These are phyloP conservation scores for Diploptera punctata DNA, from an alignment of 2,888 invertebrate species.

Conservation along the genomic window DNA sequence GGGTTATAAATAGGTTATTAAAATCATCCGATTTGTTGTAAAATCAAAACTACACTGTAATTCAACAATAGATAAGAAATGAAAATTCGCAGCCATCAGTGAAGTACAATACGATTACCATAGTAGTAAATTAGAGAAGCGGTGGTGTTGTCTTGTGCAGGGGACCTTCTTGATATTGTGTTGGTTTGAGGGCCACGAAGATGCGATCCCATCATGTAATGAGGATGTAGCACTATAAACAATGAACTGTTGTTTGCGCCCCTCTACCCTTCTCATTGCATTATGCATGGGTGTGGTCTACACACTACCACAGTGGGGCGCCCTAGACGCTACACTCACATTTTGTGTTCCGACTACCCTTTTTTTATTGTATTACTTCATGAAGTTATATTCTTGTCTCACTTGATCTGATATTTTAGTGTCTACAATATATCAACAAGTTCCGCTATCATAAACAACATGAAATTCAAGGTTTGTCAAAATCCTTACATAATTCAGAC, in stretches of 20 bases:
- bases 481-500: no score
- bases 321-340: not conserved
- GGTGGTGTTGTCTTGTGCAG: not conserved
- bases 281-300: slow-evolving; percentile 34
- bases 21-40: no score
- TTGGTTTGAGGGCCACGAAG: slow-evolving; percentile 9
- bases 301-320: not conserved
- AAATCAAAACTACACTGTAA: no score
- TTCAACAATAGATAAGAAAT: no score
- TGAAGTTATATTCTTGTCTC: slow-evolving; percentile 9
- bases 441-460: no score
- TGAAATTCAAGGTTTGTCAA: no score
- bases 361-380: slow-evolving; percentile 14
- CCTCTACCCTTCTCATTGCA: slow-evolving; percentile 12
- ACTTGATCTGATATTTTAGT: slow-evolving; percentile 1
- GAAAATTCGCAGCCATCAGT: no score
- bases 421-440: not conserved
- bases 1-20: no score
- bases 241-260: slow-evolving; percentile 21
- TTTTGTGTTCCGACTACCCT: not conserved
- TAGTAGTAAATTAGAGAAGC: no score
- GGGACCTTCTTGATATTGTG: slow-evolving; percentile 7
- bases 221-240: slow-evolving; percentile 33
- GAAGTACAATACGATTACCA: no score
- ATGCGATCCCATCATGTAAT: slow-evolving; percentile 30